Percentiles rank a stretch among this genome's conserved stretches.
Conservation (phyloP, 1,140 invertebrate genomes). For the Zaprionus capensis region DNA sequence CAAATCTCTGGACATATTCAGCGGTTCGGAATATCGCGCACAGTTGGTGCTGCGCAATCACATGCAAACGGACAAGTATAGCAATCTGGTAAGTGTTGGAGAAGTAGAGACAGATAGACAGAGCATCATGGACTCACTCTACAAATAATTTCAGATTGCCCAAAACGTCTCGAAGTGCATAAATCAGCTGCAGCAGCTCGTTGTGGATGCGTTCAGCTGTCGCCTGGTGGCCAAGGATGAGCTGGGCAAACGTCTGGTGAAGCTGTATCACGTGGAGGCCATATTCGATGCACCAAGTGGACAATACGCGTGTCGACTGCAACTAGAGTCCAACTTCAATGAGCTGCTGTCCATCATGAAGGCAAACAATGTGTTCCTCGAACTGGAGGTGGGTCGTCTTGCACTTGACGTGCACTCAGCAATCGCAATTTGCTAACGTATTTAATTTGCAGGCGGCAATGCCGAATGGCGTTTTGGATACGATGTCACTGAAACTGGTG, state of each 20-base stretch:
- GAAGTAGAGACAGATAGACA: not conserved
- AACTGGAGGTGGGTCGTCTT: conserved; percentile 65
- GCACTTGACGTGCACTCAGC: not conserved
- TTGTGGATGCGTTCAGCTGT: conserved; percentile 68
- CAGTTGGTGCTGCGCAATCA: conserved; percentile 80
- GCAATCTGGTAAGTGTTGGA: conserved; percentile 70
- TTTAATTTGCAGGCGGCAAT: conserved; percentile 58
- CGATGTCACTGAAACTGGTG: conserved; percentile 77
- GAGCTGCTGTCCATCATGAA: conserved; percentile 72
- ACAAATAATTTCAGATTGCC: conserved; percentile 56
- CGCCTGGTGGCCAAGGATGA: conserved; percentile 66
- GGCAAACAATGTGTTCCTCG: conserved; percentile 69
- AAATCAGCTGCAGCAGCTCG: conserved; percentile 49
- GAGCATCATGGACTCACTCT: not conserved
- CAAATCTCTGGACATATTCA: conserved; percentile 79
- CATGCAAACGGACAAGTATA: conserved; percentile 77
- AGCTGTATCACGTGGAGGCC: conserved; percentile 72
- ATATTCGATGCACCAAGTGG: conserved; percentile 60
- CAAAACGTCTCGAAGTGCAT: conserved; percentile 72
- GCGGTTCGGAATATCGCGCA: conserved; percentile 71
- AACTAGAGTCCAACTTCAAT: conserved; percentile 57
- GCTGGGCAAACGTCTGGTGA: conserved; percentile 59
- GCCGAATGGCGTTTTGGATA: conserved; percentile 70
- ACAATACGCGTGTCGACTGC: conserved; percentile 72
- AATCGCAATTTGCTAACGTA: conserved; percentile 8